Evolutionary conservation across 2,888 invertebrate species (phyloP), one percentile per base, ranked within the genome.

Genomic region (Zygaena filipendulae): DNA sequence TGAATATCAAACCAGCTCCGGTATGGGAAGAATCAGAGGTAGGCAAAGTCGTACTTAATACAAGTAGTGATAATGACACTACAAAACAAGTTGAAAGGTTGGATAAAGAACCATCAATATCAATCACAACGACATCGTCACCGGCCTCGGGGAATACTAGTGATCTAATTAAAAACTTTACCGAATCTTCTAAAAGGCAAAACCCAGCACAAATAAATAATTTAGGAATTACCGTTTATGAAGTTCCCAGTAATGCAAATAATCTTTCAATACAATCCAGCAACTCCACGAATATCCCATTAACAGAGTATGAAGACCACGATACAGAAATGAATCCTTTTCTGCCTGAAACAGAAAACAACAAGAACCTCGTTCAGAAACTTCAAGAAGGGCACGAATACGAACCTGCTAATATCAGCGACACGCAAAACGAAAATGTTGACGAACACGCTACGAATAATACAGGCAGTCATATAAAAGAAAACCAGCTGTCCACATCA

Each of bases 241-340:
- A 79, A 51, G 61, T 75, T 48, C 52, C 74, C 44, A 62, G 49
- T 47, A 61, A 57, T 29, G 54, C 36, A 28, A 43, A 41, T 35
- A 72, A 61, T 36, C 51, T 51, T 34, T 53, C 66, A 3, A 42
- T 51, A 19, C 27, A 45, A 25, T 35, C 47, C 21, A 35, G 49
- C 23, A 69, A 64, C 41, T 38, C 59, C 23, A 36, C 47, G 13
- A 57, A 49, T 40, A 30, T 55, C 3, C 66, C 64, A 27, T 57
- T 63, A 3, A 39, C 60, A 2, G 70, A 72, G 39, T 66, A 68
- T 24, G 71, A 63, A 25, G 74, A 75, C 30, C 74, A 74, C 35
- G 68, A 66, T 47, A 81, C 83, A 23, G 83, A 84, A 43, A 86
- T 86, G 85, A 85, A 85, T 35, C 87, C 87, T 3, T 87, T 87